Evolutionary conservation across 2,113 vertebrate genomes (phyloP), one percentile per base, ranked within the genome.

Genomic region (Corythaixoides concolor): DNA sequence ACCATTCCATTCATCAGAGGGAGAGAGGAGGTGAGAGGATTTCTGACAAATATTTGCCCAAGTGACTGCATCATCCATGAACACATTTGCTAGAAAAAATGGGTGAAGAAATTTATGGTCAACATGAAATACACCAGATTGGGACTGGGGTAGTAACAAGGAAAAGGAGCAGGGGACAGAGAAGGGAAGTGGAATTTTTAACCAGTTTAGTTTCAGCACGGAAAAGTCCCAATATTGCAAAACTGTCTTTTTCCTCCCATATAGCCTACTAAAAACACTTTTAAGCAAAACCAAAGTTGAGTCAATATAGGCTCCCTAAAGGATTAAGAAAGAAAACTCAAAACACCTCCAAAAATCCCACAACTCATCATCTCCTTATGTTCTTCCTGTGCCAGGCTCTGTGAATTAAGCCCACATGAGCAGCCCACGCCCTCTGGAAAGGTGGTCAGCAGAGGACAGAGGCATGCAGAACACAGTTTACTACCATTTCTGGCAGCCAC

Each of bases 21-120:
- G 63, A 64, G 66, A 93, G 77, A 93, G 72, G 64, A 89, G 80
- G 91, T 23, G 50, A 94, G 91, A 88, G 88, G 89, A 53, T 23
- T 97, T 63, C 94, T 95, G 85, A 93, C 56, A 97, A 97, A 95
- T 96, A 97, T 97, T 97, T 96, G 89, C 80, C 88, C 79, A 95
- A 94, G 80, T 94, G 93, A 95, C 90, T 6, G 0, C 85, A 94
- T 84, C 83, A 73, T 30, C 76, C 78, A 85, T 4, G 69, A 96
- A 92, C 30, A 85, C 49, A 72, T 79, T 82, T 43, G 49, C 52
- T 72, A 81, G 70, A 17, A 78, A 85, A 97, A 95, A 74, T 4
- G 35, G 85, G 47, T 37, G 20, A 83, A 94, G 74, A 93, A 75
- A 85, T 90, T 88, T 84, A 95, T 6, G 6, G 77, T 73, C 50